Base-by-base conservation (phyloP, 2,888 invertebrate genomes). In the Notodonta dromedarius region DNA sequence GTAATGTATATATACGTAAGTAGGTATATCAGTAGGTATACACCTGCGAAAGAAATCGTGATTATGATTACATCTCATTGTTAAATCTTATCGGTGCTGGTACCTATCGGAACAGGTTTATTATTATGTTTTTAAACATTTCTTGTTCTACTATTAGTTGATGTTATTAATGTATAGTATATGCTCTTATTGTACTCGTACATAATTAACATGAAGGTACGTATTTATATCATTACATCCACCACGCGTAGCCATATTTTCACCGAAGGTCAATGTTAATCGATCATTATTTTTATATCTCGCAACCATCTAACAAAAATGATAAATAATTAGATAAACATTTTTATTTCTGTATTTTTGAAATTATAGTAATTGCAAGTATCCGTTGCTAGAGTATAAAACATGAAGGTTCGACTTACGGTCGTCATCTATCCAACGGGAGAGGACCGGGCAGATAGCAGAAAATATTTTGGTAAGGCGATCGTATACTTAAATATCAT, bases 291-390 rank as follows among this genome's bases (percentile, higher is more conserved):
- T n/a, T 5, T 12, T n/a, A 13, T 54, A 54, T 54, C 54, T 54
- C 35, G 39, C 54, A 54, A 54, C 14, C 54, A 39, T 39, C 14
- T 4, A 39, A 14, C 39, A 39, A n/a, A 54, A 39, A 54, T 54
- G 39, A 54, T 39, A 14, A 13, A 54, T 39, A 39, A 54, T 54
- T 14, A 54, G 13, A 61, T 67, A 74, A 74, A 72, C 78, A 80
- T 73, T 67, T 64, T 58, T 73, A 76, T 74, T 77, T 75, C 63
- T 63, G 65, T 63, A 57, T 76, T 74, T 72, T 78, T 72, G 60
- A 61, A 69, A 80, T 80, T 78, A 80, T 51, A 67, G 74, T 83
- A 82, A 86, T 84, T 75, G 76, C 68, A 62, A 42, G 71, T 73
- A 79, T 86, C 86, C 86, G 83, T 65, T 52, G 46, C 39, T 56